phyloP scores from a whole-genome alignment of 2,888 invertebrate genomes.

The Agriopis leucophaearia region DNA sequence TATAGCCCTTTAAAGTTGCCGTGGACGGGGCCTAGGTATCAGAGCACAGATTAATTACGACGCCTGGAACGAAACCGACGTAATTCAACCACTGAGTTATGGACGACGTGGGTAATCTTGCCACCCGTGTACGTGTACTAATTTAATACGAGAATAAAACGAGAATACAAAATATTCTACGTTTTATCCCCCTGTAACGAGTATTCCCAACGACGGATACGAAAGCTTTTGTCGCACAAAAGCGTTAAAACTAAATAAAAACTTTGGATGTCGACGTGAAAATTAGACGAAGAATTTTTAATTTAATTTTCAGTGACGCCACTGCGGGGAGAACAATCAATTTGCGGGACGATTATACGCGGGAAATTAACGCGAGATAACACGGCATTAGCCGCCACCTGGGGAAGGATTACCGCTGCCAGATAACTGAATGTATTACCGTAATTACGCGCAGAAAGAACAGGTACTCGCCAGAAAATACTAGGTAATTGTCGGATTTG shows the following conservation, averaged over 20 bases:
- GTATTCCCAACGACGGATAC: conserved; percentile 12
- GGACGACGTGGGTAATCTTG: conserved; percentile 37
- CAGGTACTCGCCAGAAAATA: conserved; percentile 67
- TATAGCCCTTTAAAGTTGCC: conserved; percentile 48
- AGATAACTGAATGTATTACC: conserved; percentile 80
- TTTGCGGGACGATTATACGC: conserved; percentile 70
- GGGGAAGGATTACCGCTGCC: conserved; percentile 72
- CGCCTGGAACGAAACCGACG: conserved; percentile 24
- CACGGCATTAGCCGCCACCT: conserved; percentile 73
- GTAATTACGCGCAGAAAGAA: conserved; percentile 71
- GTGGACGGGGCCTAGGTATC: conserved; percentile 23
- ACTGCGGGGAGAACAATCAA: conserved; percentile 65
- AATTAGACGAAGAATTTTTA: conserved; percentile 49
- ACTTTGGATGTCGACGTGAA: conserved; percentile 21
- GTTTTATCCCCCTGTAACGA: conserved; percentile 16
- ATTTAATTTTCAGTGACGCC: conserved; percentile 55
- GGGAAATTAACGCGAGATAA: conserved; percentile 80
- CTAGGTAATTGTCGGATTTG: conserved; percentile 58
- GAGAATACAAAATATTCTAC: conserved; percentile 22
- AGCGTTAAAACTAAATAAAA: conserved; percentile 30
- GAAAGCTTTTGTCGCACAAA: conserved; percentile 19
- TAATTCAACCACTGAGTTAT: conserved; percentile 45
- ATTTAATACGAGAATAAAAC: conserved; percentile 32
- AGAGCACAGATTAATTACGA: conserved; percentile 55
- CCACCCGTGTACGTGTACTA: conserved; percentile 24